Base-by-base conservation (phyloP, 2,113 vertebrate species). In the Chloebia gouldiae region DNA sequence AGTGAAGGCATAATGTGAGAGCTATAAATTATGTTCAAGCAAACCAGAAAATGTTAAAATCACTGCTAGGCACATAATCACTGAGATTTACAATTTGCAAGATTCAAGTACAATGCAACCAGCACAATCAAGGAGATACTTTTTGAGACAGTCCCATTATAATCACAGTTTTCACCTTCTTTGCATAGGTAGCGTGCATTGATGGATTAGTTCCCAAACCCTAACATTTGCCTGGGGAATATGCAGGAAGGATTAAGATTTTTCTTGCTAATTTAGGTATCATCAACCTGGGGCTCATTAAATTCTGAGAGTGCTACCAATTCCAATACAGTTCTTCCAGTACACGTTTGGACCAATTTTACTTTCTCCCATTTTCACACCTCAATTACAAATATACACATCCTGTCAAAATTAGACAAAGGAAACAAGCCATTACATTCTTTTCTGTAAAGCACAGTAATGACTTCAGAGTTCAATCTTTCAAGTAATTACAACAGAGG, bases 141-240 rank as follows among this genome's bases (percentile, higher is more conserved):
- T 96, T 88, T 95, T 88, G 93, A 90, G 86, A 89, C 18, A 86
- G 86, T 86, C 72, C 88, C 92, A 97, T 97, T 97, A 96, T 91
- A 97, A 97, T 97, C 96, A 97, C 53, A 90, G 73, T 86, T 92
- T 94, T 90, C 84, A 91, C 69, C 76, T 91, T 93, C 78, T 95
- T 81, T 95, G 86, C 95, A 95, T 90, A 88, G 88, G 88, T 91
- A 93, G 84, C 37, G 1, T 42, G 79, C 71, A 86, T 25, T 90
- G 86, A 89, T 88, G 69, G 88, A 91, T 91, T 88, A 86, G 61
- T 54, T 87, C 81, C 69, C 69, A 92, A 83, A 88, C 39, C 2
- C 6, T 81, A 94, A 85, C 44, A 81, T 60, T 57, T 68, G 10
- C 37, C 28, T 45, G 42, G 21, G 39, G 30, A 92, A 59, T 47